Evolutionary conservation across 2,888 invertebrate species (phyloP).

Genomic region (Chaitophorus viminalis): DNA sequence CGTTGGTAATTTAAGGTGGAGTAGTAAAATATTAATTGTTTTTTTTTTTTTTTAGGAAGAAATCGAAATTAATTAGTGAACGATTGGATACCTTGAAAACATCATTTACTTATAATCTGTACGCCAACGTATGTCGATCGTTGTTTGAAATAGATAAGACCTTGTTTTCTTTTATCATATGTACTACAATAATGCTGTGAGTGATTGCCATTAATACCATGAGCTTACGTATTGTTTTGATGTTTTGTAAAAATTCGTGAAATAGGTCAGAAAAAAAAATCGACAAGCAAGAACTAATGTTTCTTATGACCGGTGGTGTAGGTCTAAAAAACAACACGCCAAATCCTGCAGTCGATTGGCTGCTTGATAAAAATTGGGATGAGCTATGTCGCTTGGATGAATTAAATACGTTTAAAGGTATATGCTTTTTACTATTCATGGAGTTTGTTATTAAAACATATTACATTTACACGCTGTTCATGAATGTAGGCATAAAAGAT

Average conservation of each 20-base stretch:
- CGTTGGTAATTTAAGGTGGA: neutral
- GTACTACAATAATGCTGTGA: constrained; percentile 75
- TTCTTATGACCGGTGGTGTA: constrained; percentile 70
- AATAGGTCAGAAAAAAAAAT: constrained; percentile 62
- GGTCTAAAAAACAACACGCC: neutral
- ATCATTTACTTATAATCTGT: constrained; percentile 83
- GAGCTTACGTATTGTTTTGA: neutral
- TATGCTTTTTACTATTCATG: neutral
- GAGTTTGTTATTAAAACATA: neutral
- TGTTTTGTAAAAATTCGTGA: neutral
- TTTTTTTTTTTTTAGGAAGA: constrained; percentile 67
- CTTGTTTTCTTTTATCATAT: constrained; percentile 83
- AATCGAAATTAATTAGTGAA: constrained; percentile 77
- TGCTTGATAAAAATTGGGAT: constrained; percentile 81
- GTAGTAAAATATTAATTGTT: constrained; percentile 54
- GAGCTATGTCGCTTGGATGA: constrained; percentile 78
- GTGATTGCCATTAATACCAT: constrained; percentile 63
- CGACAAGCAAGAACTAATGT: constrained; percentile 69
- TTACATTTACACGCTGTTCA: neutral
- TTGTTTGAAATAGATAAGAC: constrained; percentile 87
- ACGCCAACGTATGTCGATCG: constrained; percentile 81
- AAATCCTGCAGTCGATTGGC: constrained; percentile 69
- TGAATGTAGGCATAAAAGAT: constrained; percentile 67
- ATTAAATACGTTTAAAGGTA: constrained; percentile 70
- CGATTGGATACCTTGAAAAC: constrained; percentile 77